Conservation (phyloP, 2,113 vertebrate species). For the Junco hyemalis region DNA sequence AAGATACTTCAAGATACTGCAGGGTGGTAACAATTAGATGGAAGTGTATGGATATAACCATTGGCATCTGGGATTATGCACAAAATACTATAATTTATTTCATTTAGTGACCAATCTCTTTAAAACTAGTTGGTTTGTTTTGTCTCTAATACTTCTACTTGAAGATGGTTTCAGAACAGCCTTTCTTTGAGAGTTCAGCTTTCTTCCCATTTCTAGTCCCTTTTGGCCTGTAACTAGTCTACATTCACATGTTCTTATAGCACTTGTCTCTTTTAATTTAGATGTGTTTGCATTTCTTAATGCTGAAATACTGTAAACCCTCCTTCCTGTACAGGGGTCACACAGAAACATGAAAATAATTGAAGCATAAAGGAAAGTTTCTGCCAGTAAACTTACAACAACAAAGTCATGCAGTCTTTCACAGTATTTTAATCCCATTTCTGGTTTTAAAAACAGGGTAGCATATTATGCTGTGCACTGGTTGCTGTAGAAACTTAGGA, state of each 20-base stretch:
- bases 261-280: neutral
- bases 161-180: neutral
- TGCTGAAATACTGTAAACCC: neutral
- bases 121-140: neutral
- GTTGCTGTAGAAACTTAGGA: neutral
- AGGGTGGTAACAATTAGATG: neutral
- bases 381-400: neutral
- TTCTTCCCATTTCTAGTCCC: neutral
- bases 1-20: neutral
- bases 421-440: neutral
- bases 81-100: neutral
- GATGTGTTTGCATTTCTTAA: neutral
- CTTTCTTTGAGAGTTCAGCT: neutral
- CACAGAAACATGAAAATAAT: neutral
- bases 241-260: neutral
- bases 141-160: neutral
- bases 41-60: neutral
- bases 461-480: neutral
- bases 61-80: accelerated
- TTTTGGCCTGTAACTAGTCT: neutral
- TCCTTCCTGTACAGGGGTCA: neutral
- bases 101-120: neutral
- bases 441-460: neutral
- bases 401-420: neutral
- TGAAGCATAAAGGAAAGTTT: neutral